These are phyloP conservation scores for Oenanthe oenanthe DNA, from an alignment of 2,113 vertebrate genomes.

Conservation along the genomic window DNA sequence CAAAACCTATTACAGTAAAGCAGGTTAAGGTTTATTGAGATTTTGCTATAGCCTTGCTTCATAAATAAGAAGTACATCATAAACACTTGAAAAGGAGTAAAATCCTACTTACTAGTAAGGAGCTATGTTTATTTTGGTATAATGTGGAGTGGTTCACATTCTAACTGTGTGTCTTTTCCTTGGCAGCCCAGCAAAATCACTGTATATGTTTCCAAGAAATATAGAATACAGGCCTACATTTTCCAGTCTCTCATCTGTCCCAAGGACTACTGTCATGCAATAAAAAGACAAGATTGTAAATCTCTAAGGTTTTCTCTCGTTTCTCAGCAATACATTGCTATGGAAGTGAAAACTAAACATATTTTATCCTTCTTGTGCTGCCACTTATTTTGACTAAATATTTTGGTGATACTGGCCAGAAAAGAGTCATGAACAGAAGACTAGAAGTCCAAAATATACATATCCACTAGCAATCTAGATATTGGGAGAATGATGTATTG, in stretches of 20 bases:
- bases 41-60: background rate
- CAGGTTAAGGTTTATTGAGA: background rate
- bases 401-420: slow-evolving; percentile 13
- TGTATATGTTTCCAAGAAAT: background rate
- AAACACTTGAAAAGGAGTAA: background rate
- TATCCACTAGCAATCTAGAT: background rate
- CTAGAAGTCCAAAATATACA: background rate
- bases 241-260: slow-evolving; percentile 36
- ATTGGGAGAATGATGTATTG: background rate
- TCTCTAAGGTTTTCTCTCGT: background rate
- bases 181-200: background rate
- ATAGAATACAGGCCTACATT: slow-evolving; percentile 6
- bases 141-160: background rate
- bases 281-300: slow-evolving; percentile 17
- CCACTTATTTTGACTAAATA: slow-evolving; percentile 14
- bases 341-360: background rate
- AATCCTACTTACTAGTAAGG: background rate
- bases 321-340: background rate
- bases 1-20: background rate
- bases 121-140: background rate
- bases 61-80: background rate
- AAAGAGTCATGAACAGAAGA: background rate
- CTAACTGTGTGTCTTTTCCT: background rate
- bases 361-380: background rate
- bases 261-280: background rate